A percentile compares a stretch with the other conserved stretches of the same genome.
Conservation (phyloP, 2,113 vertebrate genomes). For the Tamias sibiricus region DNA sequence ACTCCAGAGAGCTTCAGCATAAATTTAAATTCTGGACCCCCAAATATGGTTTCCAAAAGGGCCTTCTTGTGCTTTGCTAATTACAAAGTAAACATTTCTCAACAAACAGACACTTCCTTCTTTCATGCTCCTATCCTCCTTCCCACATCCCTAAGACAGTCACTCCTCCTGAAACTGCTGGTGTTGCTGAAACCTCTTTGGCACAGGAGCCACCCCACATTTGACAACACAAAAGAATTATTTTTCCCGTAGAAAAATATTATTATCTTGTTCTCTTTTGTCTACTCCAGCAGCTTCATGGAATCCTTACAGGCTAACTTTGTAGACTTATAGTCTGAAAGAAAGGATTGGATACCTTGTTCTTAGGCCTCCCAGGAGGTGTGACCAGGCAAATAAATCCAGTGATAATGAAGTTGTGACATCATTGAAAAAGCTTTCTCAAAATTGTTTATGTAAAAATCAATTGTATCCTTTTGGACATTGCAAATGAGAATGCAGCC, state of each 20-base stretch:
- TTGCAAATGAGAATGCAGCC: background rate
- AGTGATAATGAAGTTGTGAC: background rate
- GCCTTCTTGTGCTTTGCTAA: conserved; percentile 72
- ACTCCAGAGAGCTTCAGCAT: conserved; percentile 73
- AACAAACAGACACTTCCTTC: conserved; percentile 70
- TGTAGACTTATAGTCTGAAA: background rate
- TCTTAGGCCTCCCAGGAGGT: background rate
- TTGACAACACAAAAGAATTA: conserved; percentile 59
- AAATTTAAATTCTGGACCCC: conserved; percentile 79
- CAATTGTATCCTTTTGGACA: background rate
- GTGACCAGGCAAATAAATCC: background rate
- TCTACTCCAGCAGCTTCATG: conserved; percentile 25
- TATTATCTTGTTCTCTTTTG: conserved; percentile 41
- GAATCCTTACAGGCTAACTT: background rate
- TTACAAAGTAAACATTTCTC: conserved; percentile 81
- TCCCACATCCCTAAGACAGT: background rate
- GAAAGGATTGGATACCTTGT: background rate
- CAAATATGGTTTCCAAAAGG: conserved; percentile 73
- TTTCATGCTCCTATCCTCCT: conserved; percentile 55
- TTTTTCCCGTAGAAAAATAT: conserved; percentile 68
- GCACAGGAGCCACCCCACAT: background rate
- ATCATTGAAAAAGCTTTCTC: conserved; percentile 34
- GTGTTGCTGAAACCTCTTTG: conserved; percentile 60
- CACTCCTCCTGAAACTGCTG: conserved; percentile 59
- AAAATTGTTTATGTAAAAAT: conserved; percentile 27